These are phyloP conservation scores for Vimba vimba DNA, from an alignment of 2,113 vertebrate genomes.

Conservation along the genomic window DNA sequence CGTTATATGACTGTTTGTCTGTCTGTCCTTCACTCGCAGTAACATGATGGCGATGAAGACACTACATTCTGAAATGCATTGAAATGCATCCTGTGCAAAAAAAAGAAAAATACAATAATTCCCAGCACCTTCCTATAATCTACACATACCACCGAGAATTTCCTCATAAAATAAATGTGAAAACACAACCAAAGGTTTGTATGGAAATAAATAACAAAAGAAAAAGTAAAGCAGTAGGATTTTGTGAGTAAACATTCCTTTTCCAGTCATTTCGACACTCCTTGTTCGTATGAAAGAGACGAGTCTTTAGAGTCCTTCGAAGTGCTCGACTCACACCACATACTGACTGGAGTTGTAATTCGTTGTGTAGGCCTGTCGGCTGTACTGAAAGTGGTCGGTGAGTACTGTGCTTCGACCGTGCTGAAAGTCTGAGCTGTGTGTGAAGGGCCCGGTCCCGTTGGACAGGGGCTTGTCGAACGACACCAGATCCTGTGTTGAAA, in stretches of 20 bases:
- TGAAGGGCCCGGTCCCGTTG: slow-evolving; percentile 82
- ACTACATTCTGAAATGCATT: slow-evolving; percentile 20
- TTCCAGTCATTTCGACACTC: neutral
- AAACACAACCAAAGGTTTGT: neutral
- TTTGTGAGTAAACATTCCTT: slow-evolving; percentile 21
- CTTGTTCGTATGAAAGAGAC: slow-evolving; percentile 4
- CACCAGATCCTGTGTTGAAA: slow-evolving; percentile 80
- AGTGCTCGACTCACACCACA: slow-evolving; percentile 80
- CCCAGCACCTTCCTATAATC: neutral
- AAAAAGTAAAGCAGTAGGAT: slow-evolving; percentile 23
- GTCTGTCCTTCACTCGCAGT: neutral
- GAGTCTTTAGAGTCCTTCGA: neutral
- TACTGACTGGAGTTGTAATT: slow-evolving; percentile 81
- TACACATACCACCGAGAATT: neutral
- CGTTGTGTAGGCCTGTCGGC: slow-evolving; percentile 80
- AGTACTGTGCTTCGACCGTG: slow-evolving; percentile 80
- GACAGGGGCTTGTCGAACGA: slow-evolving; percentile 81
- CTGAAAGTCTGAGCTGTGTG: slow-evolving; percentile 80
- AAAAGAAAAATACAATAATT: neutral
- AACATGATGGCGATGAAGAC: neutral
- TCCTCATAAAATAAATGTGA: neutral
- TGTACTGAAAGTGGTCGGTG: slow-evolving; percentile 90
- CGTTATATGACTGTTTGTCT: neutral
- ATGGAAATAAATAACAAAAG: slow-evolving; percentile 1
- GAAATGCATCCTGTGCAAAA: slow-evolving; percentile 20